phyloP scores from a whole-genome alignment of 2,797 vertebrate genomes.

The Rhynchonycteris naso region DNA sequence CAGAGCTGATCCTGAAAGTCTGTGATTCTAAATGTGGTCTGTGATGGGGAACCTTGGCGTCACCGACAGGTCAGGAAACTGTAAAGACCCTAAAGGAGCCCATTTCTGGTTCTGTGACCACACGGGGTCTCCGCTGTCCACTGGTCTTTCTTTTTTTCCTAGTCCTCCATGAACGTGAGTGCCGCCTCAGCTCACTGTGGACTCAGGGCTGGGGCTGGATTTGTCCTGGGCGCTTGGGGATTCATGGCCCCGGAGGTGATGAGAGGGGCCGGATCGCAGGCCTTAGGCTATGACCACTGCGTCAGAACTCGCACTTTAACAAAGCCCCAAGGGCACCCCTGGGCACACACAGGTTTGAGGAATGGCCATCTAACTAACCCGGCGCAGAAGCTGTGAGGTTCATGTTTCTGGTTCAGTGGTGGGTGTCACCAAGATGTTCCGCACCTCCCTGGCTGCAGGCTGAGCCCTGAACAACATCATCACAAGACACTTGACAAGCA shows the following conservation, averaged over 20 bases:
- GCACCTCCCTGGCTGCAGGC: background rate
- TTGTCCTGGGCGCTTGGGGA: background rate
- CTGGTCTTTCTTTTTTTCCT: background rate
- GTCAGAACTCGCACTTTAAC: background rate
- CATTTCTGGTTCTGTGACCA: background rate
- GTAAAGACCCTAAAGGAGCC: rapidly evolving
- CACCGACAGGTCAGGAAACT: rapidly evolving
- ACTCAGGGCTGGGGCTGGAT: background rate
- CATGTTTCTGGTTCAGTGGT: too few relatives aligned
- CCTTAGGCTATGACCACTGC: background rate
- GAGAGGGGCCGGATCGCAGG: background rate
- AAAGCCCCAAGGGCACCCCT: too few relatives aligned
- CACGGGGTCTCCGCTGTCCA: background rate
- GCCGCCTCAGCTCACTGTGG: background rate
- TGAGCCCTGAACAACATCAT: background rate
- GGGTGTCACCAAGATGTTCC: background rate
- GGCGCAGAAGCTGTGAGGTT: too few relatives aligned
- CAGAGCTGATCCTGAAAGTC: too few relatives aligned
- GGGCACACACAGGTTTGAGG: too few relatives aligned
- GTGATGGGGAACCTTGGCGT: rapidly evolving
- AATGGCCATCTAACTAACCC: too few relatives aligned
- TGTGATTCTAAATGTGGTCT: rapidly evolving
- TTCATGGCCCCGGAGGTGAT: background rate
- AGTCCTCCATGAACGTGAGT: too few relatives aligned
- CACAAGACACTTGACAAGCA: background rate